Base-by-base conservation (phyloP, 2,113 vertebrate genomes). In the Chamaetylas fuelleborni region DNA sequence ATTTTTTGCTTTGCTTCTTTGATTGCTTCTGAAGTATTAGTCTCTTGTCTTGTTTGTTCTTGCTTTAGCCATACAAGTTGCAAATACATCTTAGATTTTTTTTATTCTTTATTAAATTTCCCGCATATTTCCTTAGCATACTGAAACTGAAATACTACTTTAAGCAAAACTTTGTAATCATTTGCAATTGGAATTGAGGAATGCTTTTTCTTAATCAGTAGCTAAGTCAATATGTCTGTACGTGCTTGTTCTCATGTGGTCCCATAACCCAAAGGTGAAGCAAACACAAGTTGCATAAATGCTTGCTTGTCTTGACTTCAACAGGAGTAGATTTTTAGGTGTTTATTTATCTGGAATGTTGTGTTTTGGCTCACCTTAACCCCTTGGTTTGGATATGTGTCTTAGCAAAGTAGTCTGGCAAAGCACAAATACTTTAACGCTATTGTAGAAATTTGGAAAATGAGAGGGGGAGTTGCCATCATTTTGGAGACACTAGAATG, bases 281-380 rank as follows among this genome's bases (percentile, higher is more conserved):
- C 91, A 97, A 97, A 95, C 86, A 96, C 57, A 89, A 86, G 70
- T 94, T 96, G 80, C 91, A 95, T 92, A 97, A 97, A 97, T 85
- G 86, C 86, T 72, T 97, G 82, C 93, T 92, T 97, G 94, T 96
- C 85, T 74, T 79, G 67, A 58, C 62, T 93, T 86, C 72, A 74
- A 43, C 10, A 11, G 65, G 64, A 90, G 72, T 80, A 65, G 92
- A 64, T 84, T 96, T 94, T 86, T 71, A 83, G 69, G 43, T 95
- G 69, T 97, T 96, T 96, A 83, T 96, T 96, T 93, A 79, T 94
- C 61, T 94, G 86, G 72, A 92, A 81, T 93, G 85, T 81, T 92
- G 67, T 93, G 90, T 86, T 93, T 88, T 92, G 85, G 86, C 92
- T 94, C 61, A 88, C 82, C 53, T 95, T 96, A 95, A 94, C 82